Conservation (phyloP, 2,797 vertebrate genomes). For the Acrocephalus scirpaceus region DNA sequence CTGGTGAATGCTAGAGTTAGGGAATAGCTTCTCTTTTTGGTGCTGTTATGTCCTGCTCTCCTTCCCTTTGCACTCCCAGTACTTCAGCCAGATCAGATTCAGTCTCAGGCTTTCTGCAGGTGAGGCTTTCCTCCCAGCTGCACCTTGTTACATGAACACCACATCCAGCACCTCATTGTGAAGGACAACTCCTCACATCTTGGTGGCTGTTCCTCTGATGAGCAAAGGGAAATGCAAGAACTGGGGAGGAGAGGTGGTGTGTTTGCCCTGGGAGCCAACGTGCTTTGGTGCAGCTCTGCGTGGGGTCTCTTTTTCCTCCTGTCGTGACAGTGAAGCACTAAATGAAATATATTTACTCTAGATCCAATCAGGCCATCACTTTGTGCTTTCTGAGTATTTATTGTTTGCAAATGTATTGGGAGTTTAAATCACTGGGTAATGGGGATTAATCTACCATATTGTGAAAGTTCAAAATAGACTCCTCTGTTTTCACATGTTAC, state of each 20-base stretch:
- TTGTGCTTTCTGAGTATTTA: conserved; percentile 9
- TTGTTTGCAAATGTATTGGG: conserved; percentile 9
- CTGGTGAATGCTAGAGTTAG: not conserved
- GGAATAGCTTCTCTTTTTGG: not conserved
- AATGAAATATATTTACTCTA: not conserved
- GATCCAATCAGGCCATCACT: not conserved
- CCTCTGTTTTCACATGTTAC: not conserved
- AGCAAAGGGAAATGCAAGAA: not conserved
- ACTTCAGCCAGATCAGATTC: not conserved
- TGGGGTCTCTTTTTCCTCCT: not conserved
- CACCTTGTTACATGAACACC: not conserved
- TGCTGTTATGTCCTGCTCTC: not conserved
- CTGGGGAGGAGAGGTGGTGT: accelerated
- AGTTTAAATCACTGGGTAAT: not conserved
- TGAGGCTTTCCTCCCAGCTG: not conserved
- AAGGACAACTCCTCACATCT: accelerated
- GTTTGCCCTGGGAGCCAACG: not conserved
- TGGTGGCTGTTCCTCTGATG: not conserved
- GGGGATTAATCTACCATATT: not conserved
- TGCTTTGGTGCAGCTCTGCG: not conserved
- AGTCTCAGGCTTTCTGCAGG: not conserved
- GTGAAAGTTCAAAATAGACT: not conserved
- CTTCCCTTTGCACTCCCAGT: not conserved
- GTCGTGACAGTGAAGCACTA: not conserved
- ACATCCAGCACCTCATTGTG: accelerated